Evolutionary conservation across 2,888 invertebrate genomes (phyloP).

Genomic region (Cantharis lateralis): DNA sequence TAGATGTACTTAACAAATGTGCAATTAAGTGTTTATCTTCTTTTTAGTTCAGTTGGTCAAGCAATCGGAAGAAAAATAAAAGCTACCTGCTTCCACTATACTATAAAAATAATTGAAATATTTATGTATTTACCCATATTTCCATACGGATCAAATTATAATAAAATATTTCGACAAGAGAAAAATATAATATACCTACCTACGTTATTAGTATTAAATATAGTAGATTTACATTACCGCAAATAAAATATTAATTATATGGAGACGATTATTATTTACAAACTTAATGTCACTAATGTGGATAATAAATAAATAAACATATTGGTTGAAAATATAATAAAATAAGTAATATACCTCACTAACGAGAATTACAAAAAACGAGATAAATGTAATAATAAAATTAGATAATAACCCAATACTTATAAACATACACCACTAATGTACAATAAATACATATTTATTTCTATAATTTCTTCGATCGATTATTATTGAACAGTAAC

Average conservation of each 20-base stretch:
- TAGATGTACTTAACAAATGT: neutral
- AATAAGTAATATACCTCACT: neutral
- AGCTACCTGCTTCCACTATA: too few species aligned
- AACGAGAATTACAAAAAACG: neutral
- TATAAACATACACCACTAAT: neutral
- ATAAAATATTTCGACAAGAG: neutral
- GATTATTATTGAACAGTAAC: conserved; percentile 9
- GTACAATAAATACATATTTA: neutral
- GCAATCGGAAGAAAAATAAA: neutral
- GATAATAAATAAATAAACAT: neutral
- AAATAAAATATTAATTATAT: neutral
- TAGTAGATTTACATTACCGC: neutral
- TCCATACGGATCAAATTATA: neutral
- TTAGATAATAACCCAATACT: neutral
- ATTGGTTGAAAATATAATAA: neutral
- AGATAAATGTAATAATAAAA: conserved; percentile 1
- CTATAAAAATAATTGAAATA: neutral
- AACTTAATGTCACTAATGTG: neutral
- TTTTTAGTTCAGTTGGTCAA: neutral
- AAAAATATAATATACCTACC: neutral
- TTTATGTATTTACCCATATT: neutral
- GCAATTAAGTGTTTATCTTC: neutral
- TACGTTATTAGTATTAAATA: neutral
- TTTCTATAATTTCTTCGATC: neutral
- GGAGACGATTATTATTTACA: neutral